Evolutionary conservation across 2,113 vertebrate genomes (phyloP), one percentile per base, ranked within the genome.

Genomic region (Corydoras sp.): DNA sequence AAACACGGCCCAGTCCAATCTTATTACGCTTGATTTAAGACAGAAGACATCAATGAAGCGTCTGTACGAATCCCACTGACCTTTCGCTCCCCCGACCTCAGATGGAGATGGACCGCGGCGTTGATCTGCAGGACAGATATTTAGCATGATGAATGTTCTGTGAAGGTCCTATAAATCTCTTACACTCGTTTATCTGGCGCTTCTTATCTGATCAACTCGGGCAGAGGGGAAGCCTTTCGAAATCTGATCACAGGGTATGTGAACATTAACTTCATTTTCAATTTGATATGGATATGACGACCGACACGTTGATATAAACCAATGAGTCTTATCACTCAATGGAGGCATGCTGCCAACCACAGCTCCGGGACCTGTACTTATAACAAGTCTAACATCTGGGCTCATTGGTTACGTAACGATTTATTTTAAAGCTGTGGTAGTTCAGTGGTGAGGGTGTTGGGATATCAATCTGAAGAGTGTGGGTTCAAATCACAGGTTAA

Each of bases 41-140:
- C 9, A 15, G 3, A 31, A 62, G 67, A 32, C 55, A 10, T 54
- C 43, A 10, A 9, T 9, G 9, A 13, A 63, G 67, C 61, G 15
- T 64, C 50, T 43, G 72, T 58, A 43, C 5, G 68, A 58, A 78
- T 56, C 58, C 62, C 13, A 32, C 58, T 78, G 63, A 78, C 76
- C 76, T 78, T 78, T 78, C 59, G n/a, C 68, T 74, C 31, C 24
- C 58, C 5, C 62, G 69, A 62, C 62, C 72, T 62, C 55, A 58
- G 69, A 56, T 13, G 14, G 55, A 69, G 68, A 60, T 49, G 18
- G 35, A 61, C 63, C 43, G 50, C 50, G 29, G 4, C 62, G 73
- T 65, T 58, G 62, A 73, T 77, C 58, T 32, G 12, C 64, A 49
- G 65, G 32, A 68, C 63, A 43, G 71, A 73, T n/a, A 49, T 15